Conservation (phyloP, 2,113 vertebrate genomes). For the Daphoenositta chrysoptera region DNA sequence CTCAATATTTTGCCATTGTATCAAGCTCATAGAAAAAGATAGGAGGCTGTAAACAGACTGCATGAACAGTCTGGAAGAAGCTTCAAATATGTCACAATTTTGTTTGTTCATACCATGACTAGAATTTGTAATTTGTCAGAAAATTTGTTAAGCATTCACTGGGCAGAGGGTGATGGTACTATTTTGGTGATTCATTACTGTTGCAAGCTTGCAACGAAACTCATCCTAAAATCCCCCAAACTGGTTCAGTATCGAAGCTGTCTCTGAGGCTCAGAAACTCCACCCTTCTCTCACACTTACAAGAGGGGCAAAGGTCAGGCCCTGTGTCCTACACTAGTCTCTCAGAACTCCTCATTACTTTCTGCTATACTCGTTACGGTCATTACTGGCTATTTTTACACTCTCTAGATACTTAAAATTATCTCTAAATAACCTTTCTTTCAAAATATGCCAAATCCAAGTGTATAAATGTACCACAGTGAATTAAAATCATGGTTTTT, state of each 20-base stretch:
- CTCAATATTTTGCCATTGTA: not conserved
- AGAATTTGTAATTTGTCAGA: not conserved
- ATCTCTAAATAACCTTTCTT: not conserved
- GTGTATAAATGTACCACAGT: not conserved
- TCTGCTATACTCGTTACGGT: not conserved
- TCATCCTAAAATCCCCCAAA: not conserved
- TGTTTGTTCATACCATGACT: not conserved
- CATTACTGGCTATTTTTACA: not conserved
- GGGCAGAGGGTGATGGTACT: not conserved
- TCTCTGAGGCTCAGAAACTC: not conserved
- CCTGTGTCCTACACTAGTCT: not conserved
- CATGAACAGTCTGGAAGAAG: not conserved
- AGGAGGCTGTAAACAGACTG: not conserved
- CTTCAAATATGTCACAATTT: not conserved
- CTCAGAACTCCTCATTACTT: constrained; percentile 4
- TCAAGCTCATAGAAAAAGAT: not conserved
- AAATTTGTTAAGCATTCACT: not conserved
- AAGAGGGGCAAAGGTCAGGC: constrained; percentile 1
- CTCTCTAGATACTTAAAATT: not conserved
- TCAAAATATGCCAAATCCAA: not conserved
- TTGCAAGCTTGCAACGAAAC: not conserved
- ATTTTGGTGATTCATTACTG: not conserved
- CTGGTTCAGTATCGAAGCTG: not conserved
- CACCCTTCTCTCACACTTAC: not conserved
- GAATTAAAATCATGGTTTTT: not conserved